Evolutionary conservation across 1,140 invertebrate species (phyloP).

Genomic region (Macrotrachela quadricornifera): DNA sequence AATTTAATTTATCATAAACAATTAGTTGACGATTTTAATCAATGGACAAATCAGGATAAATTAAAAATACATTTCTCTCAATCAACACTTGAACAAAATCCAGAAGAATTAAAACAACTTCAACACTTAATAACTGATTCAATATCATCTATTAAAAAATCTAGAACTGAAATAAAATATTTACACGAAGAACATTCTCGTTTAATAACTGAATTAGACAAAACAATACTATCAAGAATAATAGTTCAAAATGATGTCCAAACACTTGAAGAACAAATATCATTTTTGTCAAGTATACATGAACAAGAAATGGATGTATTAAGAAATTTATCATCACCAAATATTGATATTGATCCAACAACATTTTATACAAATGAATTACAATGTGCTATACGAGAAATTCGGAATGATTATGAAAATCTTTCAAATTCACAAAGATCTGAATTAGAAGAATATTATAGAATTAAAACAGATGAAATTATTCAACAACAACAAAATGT

Average conservation of each 20-base stretch:
- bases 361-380: constrained; percentile 8
- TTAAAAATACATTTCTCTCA: constrained; percentile 1
- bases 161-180: constrained; percentile 6
- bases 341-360: constrained; percentile 5
- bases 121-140: background rate
- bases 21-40: background rate
- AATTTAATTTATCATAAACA: constrained; percentile 2
- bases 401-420: constrained; percentile 7
- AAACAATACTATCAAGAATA: constrained; percentile 25
- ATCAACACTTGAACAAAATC: background rate
- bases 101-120: constrained; percentile 1
- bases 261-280: constrained; percentile 30
- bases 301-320: constrained; percentile 9
- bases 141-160: constrained; percentile 1
- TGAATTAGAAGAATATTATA: constrained; percentile 8
- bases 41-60: background rate
- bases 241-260: constrained; percentile 32
- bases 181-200: constrained; percentile 12
- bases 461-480: constrained; percentile 5
- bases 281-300: constrained; percentile 22
- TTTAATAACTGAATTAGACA: constrained; percentile 25
- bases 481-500: constrained; percentile 1
- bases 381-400: constrained; percentile 7
- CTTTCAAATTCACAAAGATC: background rate
- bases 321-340: background rate